Evolutionary conservation across 2,797 vertebrate genomes (phyloP).

Genomic region (Myotis daubentonii): DNA sequence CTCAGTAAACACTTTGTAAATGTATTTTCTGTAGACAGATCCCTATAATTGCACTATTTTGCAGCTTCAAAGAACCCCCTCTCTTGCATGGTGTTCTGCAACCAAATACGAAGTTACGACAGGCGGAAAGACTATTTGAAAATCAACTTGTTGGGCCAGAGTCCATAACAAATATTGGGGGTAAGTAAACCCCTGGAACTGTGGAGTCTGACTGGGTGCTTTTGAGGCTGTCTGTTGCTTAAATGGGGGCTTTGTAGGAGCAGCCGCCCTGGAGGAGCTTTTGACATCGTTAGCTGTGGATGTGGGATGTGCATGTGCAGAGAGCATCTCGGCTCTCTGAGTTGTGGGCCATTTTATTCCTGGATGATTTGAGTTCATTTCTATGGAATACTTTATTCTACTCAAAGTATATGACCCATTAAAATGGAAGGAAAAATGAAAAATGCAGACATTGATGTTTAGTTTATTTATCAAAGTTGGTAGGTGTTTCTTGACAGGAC

Average conservation of each 20-base stretch:
- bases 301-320: rapidly evolving
- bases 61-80: slow-evolving; percentile 93
- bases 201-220: background rate
- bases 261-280: background rate
- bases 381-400: background rate
- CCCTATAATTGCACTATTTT: slow-evolving; percentile 74
- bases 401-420: background rate
- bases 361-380: background rate
- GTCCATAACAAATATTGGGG: slow-evolving; percentile 92
- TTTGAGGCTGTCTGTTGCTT: background rate
- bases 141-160: slow-evolving; percentile 93
- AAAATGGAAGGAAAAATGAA: background rate
- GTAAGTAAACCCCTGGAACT: slow-evolving; percentile 83
- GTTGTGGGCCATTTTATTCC: background rate
- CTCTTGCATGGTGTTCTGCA: slow-evolving; percentile 91
- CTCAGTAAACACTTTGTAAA: background rate
- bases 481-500: background rate
- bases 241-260: background rate
- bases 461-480: background rate
- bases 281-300: background rate
- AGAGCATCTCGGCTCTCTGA: background rate
- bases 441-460: background rate
- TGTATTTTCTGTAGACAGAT: slow-evolving; percentile 39
- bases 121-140: slow-evolving; percentile 92
- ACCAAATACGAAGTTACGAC: slow-evolving; percentile 91